phyloP scores from a whole-genome alignment of 2,888 invertebrate genomes.

The Spodoptera littoralis region DNA sequence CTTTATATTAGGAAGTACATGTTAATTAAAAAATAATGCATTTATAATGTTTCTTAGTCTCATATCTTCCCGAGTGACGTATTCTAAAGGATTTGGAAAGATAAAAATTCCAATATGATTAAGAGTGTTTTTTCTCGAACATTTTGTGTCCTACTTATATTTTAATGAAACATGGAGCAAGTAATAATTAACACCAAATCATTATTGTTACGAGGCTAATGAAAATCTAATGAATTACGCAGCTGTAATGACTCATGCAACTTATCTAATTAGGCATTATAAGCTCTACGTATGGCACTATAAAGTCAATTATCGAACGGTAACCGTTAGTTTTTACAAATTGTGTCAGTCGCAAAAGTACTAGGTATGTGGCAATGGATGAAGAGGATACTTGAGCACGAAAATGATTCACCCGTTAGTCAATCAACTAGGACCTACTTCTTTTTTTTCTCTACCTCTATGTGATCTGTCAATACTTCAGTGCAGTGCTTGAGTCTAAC shows the following conservation, averaged over 20 bases:
- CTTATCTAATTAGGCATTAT: constrained; percentile 1
- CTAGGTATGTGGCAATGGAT: constrained; percentile 19
- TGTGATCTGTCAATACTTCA: not conserved
- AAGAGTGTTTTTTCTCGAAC: constrained; percentile 23
- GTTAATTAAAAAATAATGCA: constrained; percentile 2
- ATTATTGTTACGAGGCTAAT: constrained; percentile 44
- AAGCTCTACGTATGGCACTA: not conserved
- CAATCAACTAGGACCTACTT: constrained; percentile 41
- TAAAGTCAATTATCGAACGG: constrained; percentile 22
- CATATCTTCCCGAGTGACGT: constrained; percentile 26
- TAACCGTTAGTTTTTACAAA: constrained; percentile 11
- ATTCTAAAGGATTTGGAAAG: constrained; percentile 7
- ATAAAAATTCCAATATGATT: constrained; percentile 25
- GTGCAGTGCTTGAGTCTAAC: not conserved
- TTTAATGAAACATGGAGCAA: constrained; percentile 22
- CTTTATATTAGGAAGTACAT: too few relatives aligned
- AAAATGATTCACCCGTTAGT: constrained; percentile 47
- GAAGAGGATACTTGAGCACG: constrained; percentile 5
- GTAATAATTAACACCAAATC: constrained; percentile 37
- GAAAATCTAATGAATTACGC: constrained; percentile 31
- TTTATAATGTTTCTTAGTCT: constrained; percentile 19
- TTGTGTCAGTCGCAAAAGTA: constrained; percentile 20
- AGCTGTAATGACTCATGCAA: constrained; percentile 20
- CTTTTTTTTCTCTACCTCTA: constrained; percentile 21
- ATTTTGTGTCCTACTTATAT: constrained; percentile 27